These are phyloP conservation scores for Cydia pomonella DNA, from an alignment of 1,140 invertebrate species.

Conservation along the genomic window DNA sequence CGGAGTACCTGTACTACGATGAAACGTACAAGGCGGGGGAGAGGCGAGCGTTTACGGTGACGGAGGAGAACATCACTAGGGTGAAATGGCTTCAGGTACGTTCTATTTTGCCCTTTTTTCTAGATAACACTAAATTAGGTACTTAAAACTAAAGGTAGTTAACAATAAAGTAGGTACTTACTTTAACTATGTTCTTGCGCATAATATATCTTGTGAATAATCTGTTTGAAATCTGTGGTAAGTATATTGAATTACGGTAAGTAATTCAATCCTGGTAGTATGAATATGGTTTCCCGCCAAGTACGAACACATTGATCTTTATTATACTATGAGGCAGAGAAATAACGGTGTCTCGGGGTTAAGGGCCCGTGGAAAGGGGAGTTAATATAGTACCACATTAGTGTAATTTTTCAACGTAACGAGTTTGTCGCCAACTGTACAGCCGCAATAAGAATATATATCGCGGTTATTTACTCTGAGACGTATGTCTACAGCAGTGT, in stretches of 20 bases:
- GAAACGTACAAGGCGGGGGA: constrained; percentile 85
- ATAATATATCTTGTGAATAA: too few relatives aligned
- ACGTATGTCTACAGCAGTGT: background rate
- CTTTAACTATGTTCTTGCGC: too few relatives aligned
- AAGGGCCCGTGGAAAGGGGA: constrained; percentile 22
- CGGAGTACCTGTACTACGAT: constrained; percentile 91
- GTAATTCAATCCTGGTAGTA: background rate
- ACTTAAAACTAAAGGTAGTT: too few relatives aligned
- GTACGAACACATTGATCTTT: constrained; percentile 38
- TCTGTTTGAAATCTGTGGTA: background rate
- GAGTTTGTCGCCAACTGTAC: constrained; percentile 43
- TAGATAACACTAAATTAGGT: too few relatives aligned
- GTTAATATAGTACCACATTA: constrained; percentile 48
- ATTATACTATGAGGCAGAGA: constrained; percentile 42
- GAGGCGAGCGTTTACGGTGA: constrained; percentile 82
- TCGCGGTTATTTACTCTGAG: background rate
- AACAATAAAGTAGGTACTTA: too few relatives aligned
- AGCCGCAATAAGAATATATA: constrained; percentile 38
- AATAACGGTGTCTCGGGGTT: constrained; percentile 31
- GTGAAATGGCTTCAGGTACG: constrained; percentile 85
- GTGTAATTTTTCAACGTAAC: constrained; percentile 48
- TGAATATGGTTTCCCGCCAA: background rate
- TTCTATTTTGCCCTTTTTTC: constrained; percentile 5
- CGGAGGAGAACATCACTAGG: constrained; percentile 86
- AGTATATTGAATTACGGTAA: background rate